Percentiles rank a stretch among this genome's conserved stretches.
phyloP scores from a whole-genome alignment of 2,888 invertebrate species.

The Hesperia comma region DNA sequence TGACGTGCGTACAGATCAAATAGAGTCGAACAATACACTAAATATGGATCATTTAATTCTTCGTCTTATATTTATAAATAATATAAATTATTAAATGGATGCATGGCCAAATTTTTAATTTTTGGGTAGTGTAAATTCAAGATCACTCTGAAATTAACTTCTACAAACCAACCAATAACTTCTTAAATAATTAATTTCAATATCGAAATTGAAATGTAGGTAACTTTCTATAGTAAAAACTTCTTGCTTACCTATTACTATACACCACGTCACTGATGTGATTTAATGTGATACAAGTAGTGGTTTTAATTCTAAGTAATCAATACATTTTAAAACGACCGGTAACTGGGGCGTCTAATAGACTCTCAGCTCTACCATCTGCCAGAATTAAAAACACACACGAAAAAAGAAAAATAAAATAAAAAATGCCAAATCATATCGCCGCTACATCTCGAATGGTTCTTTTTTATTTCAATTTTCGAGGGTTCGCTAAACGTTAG shows the following conservation, averaged over 20 bases:
- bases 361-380: constrained; percentile 59
- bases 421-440: constrained; percentile 82
- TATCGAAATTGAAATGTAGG: too few species aligned
- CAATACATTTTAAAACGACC: constrained; percentile 29
- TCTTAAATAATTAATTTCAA: too few species aligned
- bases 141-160: too few species aligned
- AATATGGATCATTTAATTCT: constrained; percentile 19
- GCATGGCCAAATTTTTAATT: too few species aligned
- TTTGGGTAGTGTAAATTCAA: too few species aligned
- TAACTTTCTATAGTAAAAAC: too few species aligned
- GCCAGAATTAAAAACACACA: constrained; percentile 71
- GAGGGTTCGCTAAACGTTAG: constrained; percentile 82
- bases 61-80: too few species aligned
- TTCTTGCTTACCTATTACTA: too few species aligned
- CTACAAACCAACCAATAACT: too few species aligned
- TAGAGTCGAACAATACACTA: constrained; percentile 46
- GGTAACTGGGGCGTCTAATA: constrained; percentile 49
- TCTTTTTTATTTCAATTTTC: constrained; percentile 81
- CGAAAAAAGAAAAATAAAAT: constrained; percentile 62
- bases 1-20: constrained; percentile 43
- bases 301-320: background rate
- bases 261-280: too few species aligned
- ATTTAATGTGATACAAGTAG: too few species aligned
- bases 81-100: too few species aligned
- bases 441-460: constrained; percentile 81